phyloP scores from a whole-genome alignment of 2,113 vertebrate genomes.

The Phalacrocorax aristotelis region DNA sequence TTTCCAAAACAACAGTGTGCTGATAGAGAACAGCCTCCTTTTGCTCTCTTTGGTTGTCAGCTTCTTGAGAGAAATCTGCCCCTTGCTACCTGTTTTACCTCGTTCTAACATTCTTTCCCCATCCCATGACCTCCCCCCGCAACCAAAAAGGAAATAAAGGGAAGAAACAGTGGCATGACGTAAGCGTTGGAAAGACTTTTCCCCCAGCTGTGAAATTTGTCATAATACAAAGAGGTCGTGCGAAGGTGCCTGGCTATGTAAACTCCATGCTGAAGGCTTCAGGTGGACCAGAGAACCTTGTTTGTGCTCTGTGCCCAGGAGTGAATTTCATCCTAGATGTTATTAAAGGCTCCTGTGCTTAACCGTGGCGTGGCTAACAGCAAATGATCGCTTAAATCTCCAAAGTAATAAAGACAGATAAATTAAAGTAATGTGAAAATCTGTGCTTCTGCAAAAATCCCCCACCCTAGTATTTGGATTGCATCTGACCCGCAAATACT shows the following conservation, averaged over 20 bases:
- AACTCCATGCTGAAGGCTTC: background rate
- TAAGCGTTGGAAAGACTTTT: background rate
- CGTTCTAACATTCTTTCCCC: background rate
- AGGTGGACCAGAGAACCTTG: background rate
- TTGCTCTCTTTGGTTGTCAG: accelerated
- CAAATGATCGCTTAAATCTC: background rate
- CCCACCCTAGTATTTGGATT: accelerated
- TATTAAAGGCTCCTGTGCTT: slow-evolving; percentile 23
- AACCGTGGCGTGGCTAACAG: background rate
- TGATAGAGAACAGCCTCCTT: background rate
- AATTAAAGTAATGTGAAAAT: background rate
- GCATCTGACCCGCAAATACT: background rate
- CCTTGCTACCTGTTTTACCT: background rate
- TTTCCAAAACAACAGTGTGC: background rate
- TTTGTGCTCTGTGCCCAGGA: slow-evolving; percentile 36
- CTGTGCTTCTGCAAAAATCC: background rate
- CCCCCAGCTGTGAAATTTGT: background rate
- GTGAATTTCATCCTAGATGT: background rate
- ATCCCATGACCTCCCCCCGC: accelerated
- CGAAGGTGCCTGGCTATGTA: background rate
- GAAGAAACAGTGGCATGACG: background rate
- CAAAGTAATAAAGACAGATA: slow-evolving; percentile 26
- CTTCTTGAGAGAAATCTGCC: background rate
- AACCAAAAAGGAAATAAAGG: background rate
- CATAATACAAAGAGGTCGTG: background rate